Conservation (phyloP, 1,140 invertebrate genomes). For the Bombyx mandarina region DNA sequence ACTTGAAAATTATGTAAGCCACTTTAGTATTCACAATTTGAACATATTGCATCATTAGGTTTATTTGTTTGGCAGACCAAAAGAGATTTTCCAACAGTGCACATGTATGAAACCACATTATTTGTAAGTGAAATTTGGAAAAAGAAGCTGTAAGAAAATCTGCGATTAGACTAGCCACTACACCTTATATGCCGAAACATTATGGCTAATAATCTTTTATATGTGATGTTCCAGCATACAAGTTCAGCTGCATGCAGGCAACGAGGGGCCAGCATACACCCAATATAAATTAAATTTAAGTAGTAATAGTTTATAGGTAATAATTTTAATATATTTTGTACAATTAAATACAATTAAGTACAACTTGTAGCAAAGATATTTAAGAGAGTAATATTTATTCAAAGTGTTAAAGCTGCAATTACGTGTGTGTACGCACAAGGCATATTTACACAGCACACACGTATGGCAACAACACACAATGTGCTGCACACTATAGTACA, state of each 20-base stretch:
- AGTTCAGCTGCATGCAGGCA: constrained; percentile 64
- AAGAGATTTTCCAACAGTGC: constrained; percentile 72
- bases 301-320: constrained; percentile 63
- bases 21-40: constrained; percentile 68
- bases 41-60: constrained; percentile 65
- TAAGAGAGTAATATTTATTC: constrained; percentile 72
- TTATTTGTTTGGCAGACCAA: constrained; percentile 67
- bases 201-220: constrained; percentile 63
- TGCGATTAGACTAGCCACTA: constrained; percentile 69
- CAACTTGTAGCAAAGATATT: constrained; percentile 74
- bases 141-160: constrained; percentile 71
- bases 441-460: constrained; percentile 71
- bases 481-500: constrained; percentile 69
- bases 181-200: constrained; percentile 69
- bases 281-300: constrained; percentile 69
- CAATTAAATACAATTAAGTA: constrained; percentile 74
- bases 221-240: constrained; percentile 68
- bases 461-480: constrained; percentile 59
- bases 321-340: constrained; percentile 73
- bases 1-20: constrained; percentile 65
- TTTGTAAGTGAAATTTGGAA: constrained; percentile 66
- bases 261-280: constrained; percentile 62
- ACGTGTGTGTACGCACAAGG: constrained; percentile 69
- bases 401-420: constrained; percentile 69
- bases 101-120: constrained; percentile 57